These are phyloP conservation scores for Mus spicilegus DNA, from an alignment of 2,113 vertebrate genomes.

Conservation along the genomic window DNA sequence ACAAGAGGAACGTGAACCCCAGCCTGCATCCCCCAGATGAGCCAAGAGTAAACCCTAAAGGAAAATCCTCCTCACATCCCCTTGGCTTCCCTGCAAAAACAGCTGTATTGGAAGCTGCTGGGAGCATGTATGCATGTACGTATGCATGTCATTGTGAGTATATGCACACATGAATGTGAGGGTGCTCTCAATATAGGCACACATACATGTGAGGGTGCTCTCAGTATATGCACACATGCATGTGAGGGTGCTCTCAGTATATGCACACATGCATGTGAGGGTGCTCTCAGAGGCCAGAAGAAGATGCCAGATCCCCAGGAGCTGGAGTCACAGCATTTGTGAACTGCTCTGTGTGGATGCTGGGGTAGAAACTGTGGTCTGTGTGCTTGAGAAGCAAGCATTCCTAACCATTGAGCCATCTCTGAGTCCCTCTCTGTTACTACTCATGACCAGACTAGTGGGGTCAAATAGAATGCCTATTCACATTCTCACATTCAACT, in stretches of 20 bases:
- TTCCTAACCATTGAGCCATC: not conserved
- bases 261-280: no score
- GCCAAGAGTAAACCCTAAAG: accelerated
- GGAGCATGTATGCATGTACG: no score
- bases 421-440: not conserved
- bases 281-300: not conserved
- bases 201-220: no score
- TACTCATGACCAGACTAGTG: not conserved
- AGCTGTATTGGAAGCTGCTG: accelerated
- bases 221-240: no score
- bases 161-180: no score
- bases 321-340: not conserved
- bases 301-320: not conserved
- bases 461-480: not conserved
- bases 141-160: not conserved
- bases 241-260: no score
- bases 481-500: not conserved
- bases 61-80: accelerated
- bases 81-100: not conserved
- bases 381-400: not conserved
- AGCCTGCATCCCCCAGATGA: accelerated
- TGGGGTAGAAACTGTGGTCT: not conserved
- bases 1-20: not conserved
- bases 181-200: no score
- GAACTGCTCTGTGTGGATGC: not conserved